Evolutionary conservation across 2,113 vertebrate genomes (phyloP), one percentile per base, ranked within the genome.

Genomic region (Spea bombifrons): DNA sequence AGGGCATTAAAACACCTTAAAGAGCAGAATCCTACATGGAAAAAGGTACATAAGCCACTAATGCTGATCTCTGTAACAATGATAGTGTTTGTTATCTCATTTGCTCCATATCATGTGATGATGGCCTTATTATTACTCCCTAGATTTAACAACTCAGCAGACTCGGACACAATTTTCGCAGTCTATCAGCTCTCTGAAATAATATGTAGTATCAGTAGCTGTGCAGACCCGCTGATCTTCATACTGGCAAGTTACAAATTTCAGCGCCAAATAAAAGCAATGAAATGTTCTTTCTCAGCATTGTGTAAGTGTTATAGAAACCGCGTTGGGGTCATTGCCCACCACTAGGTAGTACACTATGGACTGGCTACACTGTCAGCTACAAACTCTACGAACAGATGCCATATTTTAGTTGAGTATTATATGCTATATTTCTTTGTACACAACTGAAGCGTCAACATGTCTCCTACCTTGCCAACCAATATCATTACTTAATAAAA

Each of bases 211-310:
- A 82, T 93, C 46, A 92, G 90, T 70, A 90, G 90, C 78, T 94
- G 92, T 70, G 86, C 94, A 75, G 91, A 95, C 80, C 91, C 92
- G 1, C 68, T 94, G 12, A 90, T 94, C 76, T 94, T 94, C 75
- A 89, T 92, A 0, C 9, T 92, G 78, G 90, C 91, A 43, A 92
- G 87, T 74, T 90, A 92, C 71, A 86, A 86, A 30, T 89, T 92
- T 82, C 89, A 82, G 79, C 87, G 80, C 52, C 86, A 83, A 66
- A 76, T 88, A 67, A 84, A 80, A 81, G 78, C 78, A 8, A 48
- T 87, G 7, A 86, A 79, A 73, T 73, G 78, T 45, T 72, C 47
- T 30, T 43, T 3, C 55, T 57, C 30, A 73, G 81, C 43, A 75
- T 83, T 74, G 15, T 72, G 86, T n/a, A 5, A n/a, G 59, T 88